phyloP scores from a whole-genome alignment of 2,797 vertebrate genomes.

The Apodemus agrarius region DNA sequence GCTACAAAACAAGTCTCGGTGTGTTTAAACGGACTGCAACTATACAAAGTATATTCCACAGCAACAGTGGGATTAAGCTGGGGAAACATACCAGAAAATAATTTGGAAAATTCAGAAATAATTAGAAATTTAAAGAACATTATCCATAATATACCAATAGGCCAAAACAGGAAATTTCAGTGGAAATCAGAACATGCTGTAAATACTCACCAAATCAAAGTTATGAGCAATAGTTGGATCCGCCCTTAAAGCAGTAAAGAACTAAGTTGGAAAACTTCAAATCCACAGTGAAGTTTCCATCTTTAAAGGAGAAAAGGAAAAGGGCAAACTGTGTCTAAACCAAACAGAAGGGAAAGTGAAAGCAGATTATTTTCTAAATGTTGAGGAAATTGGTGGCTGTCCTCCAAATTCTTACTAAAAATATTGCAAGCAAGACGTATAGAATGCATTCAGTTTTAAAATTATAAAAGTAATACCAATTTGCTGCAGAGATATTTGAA shows the following conservation, averaged over 20 bases:
- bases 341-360: conserved; percentile 16
- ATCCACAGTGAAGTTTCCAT: neutral
- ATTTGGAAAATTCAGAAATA: conserved; percentile 21
- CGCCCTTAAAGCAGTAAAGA: neutral
- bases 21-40: neutral
- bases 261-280: conserved; percentile 1
- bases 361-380: conserved; percentile 11
- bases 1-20: neutral
- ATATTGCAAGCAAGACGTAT: conserved; percentile 16
- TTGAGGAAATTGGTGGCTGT: neutral
- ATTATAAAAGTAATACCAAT: neutral
- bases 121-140: neutral
- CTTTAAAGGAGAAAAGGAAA: conserved; percentile 31
- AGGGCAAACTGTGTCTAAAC: neutral
- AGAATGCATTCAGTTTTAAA: conserved; percentile 11
- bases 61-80: neutral
- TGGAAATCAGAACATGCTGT: conserved; percentile 25
- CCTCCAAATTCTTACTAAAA: neutral
- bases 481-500: neutral
- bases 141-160: neutral
- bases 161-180: neutral
- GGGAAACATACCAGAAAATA: neutral
- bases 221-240: neutral
- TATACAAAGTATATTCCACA: neutral
- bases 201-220: neutral